These are phyloP conservation scores for Falco naumanni DNA, from an alignment of 2,797 vertebrate genomes.

Conservation along the genomic window DNA sequence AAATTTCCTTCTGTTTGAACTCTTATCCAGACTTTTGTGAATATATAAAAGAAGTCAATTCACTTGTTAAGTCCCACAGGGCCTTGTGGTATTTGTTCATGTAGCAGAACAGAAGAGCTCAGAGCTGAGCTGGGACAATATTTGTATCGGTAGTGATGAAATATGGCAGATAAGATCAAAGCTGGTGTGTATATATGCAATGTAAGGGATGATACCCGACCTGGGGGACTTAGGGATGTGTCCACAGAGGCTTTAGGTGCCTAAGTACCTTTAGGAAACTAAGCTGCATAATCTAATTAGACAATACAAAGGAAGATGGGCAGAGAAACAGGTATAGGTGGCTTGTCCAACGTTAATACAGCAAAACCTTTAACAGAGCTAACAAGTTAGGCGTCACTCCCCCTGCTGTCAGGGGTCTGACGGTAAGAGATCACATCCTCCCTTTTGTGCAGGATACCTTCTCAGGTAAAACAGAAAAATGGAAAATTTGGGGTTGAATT, in stretches of 20 bases:
- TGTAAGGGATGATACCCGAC: not conserved
- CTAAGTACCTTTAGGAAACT: not conserved
- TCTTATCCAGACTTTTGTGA: not conserved
- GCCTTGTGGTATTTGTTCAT: not conserved
- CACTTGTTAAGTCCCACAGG: not conserved
- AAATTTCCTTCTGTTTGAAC: not conserved
- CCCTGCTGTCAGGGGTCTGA: accelerated
- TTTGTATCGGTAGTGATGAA: not conserved
- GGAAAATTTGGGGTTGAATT: not conserved
- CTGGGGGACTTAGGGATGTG: not conserved
- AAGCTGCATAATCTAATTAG: not conserved
- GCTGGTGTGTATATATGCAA: not conserved
- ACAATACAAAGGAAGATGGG: not conserved
- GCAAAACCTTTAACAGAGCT: not conserved
- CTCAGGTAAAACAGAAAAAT: not conserved
- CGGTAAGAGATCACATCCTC: not conserved
- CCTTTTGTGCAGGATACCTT: not conserved
- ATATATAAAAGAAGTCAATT: not conserved
- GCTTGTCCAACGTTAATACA: not conserved
- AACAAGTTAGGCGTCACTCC: not conserved
- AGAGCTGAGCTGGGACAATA: not conserved
- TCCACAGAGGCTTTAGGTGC: not conserved
- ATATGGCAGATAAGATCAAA: not conserved
- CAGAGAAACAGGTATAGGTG: not conserved
- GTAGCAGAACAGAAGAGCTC: not conserved